phyloP scores from a whole-genome alignment of 2,113 vertebrate species.

The Cavia porcellus region DNA sequence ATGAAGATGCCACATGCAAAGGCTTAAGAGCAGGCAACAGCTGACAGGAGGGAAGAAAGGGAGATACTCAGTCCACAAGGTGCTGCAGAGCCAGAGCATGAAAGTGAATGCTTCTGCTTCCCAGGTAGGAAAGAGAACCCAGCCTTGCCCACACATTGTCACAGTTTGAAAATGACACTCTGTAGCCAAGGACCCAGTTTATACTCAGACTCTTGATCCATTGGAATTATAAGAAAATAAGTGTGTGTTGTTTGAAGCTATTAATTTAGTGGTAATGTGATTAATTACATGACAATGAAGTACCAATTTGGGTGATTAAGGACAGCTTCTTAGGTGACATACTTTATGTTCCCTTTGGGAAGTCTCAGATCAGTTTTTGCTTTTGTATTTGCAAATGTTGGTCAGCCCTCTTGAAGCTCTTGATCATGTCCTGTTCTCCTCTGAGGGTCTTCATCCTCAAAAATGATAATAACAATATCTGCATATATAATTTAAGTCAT shows the following conservation, averaged over 20 bases:
- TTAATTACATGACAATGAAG: background rate
- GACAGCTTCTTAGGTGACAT: background rate
- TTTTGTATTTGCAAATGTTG: background rate
- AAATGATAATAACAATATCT: background rate
- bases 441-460: conserved; percentile 3
- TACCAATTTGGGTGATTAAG: background rate
- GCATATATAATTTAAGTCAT: background rate
- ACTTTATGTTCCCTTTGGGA: background rate
- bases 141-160: background rate
- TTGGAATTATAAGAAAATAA: background rate
- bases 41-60: background rate
- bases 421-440: background rate
- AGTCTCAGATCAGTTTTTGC: background rate
- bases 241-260: background rate
- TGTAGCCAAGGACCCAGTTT: background rate
- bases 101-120: background rate
- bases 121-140: background rate
- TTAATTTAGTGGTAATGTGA: background rate
- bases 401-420: background rate
- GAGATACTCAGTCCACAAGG: background rate
- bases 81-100: background rate
- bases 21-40: background rate
- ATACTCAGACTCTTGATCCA: background rate
- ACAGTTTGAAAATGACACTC: background rate
- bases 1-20: background rate